A percentile compares a stretch with the other conserved stretches of the same genome.
These are phyloP conservation scores for Pandion haliaetus DNA, from an alignment of 2,113 vertebrate species.

Conservation along the genomic window DNA sequence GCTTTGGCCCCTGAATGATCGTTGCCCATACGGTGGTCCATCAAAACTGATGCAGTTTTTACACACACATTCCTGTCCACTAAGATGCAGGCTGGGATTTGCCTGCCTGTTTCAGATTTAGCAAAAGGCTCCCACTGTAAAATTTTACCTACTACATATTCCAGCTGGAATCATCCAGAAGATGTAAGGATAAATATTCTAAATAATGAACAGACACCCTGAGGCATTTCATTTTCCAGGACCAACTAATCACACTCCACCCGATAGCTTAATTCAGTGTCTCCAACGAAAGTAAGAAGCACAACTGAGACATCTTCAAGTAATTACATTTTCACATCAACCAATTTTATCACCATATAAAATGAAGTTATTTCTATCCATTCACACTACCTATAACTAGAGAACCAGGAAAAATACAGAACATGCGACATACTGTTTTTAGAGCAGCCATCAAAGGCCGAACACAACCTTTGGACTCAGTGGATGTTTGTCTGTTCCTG, in stretches of 20 bases:
- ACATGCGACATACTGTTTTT: not conserved
- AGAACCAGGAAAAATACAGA: not conserved
- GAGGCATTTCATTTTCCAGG: not conserved
- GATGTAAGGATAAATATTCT: not conserved
- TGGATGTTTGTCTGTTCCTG: not conserved
- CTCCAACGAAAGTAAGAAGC: not conserved
- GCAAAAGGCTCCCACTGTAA: not conserved
- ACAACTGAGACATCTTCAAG: not conserved
- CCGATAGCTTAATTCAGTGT: not conserved
- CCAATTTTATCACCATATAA: not conserved
- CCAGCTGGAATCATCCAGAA: not conserved
- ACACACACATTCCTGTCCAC: not conserved
- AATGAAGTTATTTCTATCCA: not conserved
- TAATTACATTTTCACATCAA: conserved; percentile 37
- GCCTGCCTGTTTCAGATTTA: not conserved
- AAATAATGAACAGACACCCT: not conserved
- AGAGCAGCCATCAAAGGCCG: not conserved
- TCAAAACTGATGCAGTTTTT: not conserved
- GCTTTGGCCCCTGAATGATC: not conserved
- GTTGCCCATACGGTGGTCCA: not conserved
- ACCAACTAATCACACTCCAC: not conserved
- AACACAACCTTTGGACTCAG: not conserved
- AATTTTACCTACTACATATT: not conserved
- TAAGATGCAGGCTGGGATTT: not conserved
- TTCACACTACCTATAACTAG: not conserved